Percentiles rank a stretch among this genome's conserved stretches.
Evolutionary conservation across 2,797 vertebrate genomes (phyloP).

Genomic region (Pseudochromis fuscus): DNA sequence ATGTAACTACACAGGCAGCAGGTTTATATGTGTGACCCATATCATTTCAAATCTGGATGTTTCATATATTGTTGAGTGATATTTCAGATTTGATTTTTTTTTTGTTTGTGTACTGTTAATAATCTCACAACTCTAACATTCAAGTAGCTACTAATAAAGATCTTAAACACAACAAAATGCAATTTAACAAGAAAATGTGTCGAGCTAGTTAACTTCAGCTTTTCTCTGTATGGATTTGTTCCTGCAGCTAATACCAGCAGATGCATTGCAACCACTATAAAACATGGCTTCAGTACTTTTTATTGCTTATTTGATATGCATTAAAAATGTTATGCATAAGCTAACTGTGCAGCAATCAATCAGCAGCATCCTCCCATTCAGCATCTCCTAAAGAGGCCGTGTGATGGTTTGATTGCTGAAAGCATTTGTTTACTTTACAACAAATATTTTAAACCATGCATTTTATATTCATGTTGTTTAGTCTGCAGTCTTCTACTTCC

Average conservation of each 20-base stretch:
- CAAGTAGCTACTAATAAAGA: too few relatives aligned
- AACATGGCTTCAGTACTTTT: background rate
- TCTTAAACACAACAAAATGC: too few relatives aligned
- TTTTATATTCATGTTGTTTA: too few relatives aligned
- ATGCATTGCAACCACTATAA: background rate
- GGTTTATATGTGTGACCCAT: constrained; percentile 18
- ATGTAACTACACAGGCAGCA: too few relatives aligned
- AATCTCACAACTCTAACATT: background rate
- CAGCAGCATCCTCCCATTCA: background rate
- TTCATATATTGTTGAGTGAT: too few relatives aligned
- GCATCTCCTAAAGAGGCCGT: background rate
- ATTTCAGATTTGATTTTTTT: background rate
- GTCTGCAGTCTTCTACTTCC: too few relatives aligned
- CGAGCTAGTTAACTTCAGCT: too few relatives aligned
- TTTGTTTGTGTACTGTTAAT: background rate
- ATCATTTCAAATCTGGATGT: constrained; percentile 6
- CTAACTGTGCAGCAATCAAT: background rate
- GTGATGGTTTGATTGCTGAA: too few relatives aligned
- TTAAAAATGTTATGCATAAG: background rate
- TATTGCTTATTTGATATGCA: background rate
- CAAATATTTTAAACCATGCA: too few relatives aligned
- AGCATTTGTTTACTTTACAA: too few relatives aligned
- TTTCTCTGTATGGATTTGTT: fast-evolving
- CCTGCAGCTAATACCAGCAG: background rate
- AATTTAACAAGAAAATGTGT: background rate